Conservation (phyloP, 1,140 invertebrate species). For the Ceratina calcarata region DNA sequence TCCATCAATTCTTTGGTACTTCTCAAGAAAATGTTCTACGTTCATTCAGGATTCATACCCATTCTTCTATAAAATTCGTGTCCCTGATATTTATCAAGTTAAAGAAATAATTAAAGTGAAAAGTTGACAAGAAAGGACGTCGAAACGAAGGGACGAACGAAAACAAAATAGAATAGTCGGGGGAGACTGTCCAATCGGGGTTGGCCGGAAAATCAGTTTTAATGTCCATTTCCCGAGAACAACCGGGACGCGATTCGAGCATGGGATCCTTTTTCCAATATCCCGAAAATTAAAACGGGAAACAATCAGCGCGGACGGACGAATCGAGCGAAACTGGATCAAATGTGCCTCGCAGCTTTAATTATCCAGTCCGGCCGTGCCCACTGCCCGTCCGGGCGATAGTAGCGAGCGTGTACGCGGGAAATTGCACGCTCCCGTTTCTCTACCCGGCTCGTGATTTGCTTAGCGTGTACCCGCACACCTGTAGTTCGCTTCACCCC, state of each 20-base stretch:
- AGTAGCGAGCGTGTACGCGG: slow-evolving; percentile 22
- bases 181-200: not conserved
- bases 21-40: no score
- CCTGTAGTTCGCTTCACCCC: slow-evolving; percentile 32
- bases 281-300: slow-evolving; percentile 60
- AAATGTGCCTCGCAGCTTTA: slow-evolving; percentile 69
- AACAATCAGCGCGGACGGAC: slow-evolving; percentile 59
- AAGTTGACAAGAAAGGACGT: not conserved
- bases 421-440: slow-evolving; percentile 33
- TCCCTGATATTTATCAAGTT: no score
- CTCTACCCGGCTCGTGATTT: slow-evolving; percentile 18
- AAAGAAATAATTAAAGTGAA: no score
- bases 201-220: slow-evolving; percentile 30
- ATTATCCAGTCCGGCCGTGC: slow-evolving; percentile 60
- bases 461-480: slow-evolving; percentile 38
- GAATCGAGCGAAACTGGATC: slow-evolving; percentile 61
- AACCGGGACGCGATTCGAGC: not conserved
- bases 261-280: slow-evolving; percentile 54
- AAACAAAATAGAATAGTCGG: not conserved
- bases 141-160: not conserved
- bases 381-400: not conserved
- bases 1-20: no score
- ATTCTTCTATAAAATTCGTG: no score
- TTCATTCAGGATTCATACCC: no score
- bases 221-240: slow-evolving; percentile 1